phyloP scores from a whole-genome alignment of 2,113 vertebrate species.

The Myanophis thanlyinensis region DNA sequence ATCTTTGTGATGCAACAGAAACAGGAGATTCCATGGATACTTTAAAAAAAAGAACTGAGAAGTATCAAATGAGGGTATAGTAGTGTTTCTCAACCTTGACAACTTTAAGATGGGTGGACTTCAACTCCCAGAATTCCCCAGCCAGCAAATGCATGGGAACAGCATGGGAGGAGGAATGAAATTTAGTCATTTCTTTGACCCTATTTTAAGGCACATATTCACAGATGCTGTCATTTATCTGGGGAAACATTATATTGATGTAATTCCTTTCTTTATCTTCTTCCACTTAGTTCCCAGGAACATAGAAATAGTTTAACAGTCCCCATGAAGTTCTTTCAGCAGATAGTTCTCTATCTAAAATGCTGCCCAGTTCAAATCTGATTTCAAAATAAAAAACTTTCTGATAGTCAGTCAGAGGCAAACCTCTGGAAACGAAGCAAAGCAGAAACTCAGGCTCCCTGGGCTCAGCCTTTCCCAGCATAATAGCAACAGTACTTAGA shows the following conservation, averaged over 20 bases:
- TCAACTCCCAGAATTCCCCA: no score
- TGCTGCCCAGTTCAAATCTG: neutral
- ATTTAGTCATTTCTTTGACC: neutral
- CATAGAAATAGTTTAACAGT: neutral
- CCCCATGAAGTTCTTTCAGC: neutral
- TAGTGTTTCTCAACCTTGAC: no score
- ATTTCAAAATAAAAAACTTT: neutral
- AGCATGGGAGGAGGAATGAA: no score
- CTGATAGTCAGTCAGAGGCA: neutral
- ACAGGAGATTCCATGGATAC: neutral
- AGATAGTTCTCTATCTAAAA: neutral
- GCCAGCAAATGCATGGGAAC: no score
- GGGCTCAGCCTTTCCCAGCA: neutral
- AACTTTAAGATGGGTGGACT: no score
- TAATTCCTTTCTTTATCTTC: neutral
- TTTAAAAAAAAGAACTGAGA: no score
- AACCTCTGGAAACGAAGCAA: neutral
- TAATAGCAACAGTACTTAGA: no score
- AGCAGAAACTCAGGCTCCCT: neutral
- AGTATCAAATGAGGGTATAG: neutral
- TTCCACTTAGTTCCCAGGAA: neutral
- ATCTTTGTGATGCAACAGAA: neutral
- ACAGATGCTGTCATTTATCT: neutral
- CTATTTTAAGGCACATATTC: neutral
- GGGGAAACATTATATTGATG: neutral